These are phyloP conservation scores for Boloria selene DNA, from an alignment of 2,888 invertebrate species.

Conservation along the genomic window DNA sequence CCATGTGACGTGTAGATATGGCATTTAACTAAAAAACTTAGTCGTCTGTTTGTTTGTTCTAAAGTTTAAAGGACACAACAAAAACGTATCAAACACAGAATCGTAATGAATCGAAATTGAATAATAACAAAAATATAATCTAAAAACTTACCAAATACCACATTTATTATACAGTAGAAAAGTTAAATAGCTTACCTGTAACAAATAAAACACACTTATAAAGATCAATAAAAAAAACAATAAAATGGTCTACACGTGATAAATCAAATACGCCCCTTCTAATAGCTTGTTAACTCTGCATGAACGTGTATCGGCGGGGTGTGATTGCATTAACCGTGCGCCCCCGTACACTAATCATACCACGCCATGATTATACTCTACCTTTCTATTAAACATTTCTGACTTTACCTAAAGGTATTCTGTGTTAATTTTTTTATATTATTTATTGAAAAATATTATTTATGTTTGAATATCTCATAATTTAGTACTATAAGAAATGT, in stretches of 20 bases:
- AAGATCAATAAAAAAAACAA: neutral
- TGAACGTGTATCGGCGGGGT: constrained; percentile 38
- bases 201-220: constrained; percentile 16
- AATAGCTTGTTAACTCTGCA: neutral
- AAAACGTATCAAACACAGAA: neutral
- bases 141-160: neutral
- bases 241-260: neutral
- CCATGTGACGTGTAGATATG: constrained; percentile 19
- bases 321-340: constrained; percentile 47
- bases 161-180: neutral
- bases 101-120: neutral
- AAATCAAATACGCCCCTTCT: no score
- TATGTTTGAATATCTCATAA: no score
- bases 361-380: constrained; percentile 30
- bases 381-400: neutral
- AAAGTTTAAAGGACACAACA: neutral
- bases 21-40: neutral
- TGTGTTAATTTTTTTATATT: no score
- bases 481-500: no score
- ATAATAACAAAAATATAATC: constrained; percentile 2
- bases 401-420: no score
- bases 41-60: neutral
- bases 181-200: constrained; percentile 40
- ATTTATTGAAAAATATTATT: no score
- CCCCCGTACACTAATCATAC: constrained; percentile 42